Evolutionary conservation across 2,797 vertebrate species (phyloP).

Genomic region (Spinus olivaceus): DNA sequence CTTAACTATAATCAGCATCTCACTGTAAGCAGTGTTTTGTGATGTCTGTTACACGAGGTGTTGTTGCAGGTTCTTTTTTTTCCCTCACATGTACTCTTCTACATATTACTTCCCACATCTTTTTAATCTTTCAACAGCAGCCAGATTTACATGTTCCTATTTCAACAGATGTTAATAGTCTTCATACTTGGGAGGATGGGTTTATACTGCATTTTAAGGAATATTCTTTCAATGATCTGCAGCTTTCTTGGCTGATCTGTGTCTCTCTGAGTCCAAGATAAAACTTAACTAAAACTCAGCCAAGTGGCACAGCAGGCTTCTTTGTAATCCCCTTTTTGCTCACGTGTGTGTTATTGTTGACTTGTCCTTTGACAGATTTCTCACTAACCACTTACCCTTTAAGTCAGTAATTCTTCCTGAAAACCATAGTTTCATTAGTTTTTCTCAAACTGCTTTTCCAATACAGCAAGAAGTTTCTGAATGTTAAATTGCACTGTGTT

Average conservation of each 20-base stretch:
- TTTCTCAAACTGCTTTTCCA: background rate
- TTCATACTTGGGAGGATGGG: background rate
- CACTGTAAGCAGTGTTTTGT: slow-evolving; percentile 29
- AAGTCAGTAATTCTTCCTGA: background rate
- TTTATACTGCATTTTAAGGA: background rate
- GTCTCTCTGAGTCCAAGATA: background rate
- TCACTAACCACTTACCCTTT: background rate
- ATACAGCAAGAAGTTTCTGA: background rate
- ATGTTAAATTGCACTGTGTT: background rate
- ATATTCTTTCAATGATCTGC: background rate
- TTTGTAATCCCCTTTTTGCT: background rate
- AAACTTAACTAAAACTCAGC: background rate
- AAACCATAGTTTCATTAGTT: background rate
- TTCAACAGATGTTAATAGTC: background rate
- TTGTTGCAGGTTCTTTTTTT: background rate
- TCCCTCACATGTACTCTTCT: fast-evolving
- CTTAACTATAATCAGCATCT: slow-evolving; percentile 52
- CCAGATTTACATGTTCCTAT: background rate
- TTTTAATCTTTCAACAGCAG: background rate
- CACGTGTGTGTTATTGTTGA: fast-evolving
- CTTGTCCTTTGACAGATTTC: background rate
- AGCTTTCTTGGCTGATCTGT: background rate
- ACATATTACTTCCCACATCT: background rate
- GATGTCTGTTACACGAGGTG: background rate
- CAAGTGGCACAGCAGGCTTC: background rate